These are phyloP conservation scores for Drosophila austrosaltans DNA, from an alignment of 2,888 invertebrate species.

Conservation along the genomic window DNA sequence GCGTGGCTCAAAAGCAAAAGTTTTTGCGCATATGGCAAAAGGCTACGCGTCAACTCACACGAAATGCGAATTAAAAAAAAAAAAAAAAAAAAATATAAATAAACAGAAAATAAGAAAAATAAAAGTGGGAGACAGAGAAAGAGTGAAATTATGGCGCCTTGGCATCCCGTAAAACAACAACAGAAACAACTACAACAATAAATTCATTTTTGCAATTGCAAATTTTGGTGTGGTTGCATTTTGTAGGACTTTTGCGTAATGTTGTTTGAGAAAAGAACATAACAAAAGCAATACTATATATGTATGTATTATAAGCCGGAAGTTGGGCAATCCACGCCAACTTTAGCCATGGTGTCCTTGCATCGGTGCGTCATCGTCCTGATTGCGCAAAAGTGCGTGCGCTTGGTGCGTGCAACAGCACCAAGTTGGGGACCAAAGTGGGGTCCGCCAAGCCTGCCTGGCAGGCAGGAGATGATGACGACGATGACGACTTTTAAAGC, in stretches of 20 bases:
- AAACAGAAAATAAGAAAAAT: constrained; percentile 10
- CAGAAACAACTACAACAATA: not conserved
- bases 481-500: not conserved
- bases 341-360: constrained; percentile 24
- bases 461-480: not conserved
- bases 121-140: constrained; percentile 2
- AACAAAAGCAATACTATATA: constrained; percentile 7
- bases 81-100: not conserved
- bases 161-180: constrained; percentile 9
- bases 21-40: constrained; percentile 71
- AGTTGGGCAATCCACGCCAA: constrained; percentile 38
- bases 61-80: constrained; percentile 74
- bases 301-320: constrained; percentile 46
- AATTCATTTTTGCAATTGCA: constrained; percentile 9
- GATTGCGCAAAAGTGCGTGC: constrained; percentile 75
- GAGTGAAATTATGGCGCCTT: constrained; percentile 17
- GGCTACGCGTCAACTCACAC: constrained; percentile 79
- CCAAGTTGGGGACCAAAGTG: constrained; percentile 54
- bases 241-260: constrained; percentile 41
- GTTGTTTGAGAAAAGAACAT: constrained; percentile 31
- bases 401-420: constrained; percentile 56
- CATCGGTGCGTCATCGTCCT: constrained; percentile 50
- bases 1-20: constrained; percentile 73
- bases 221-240: constrained; percentile 39
- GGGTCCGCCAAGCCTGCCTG: constrained; percentile 34